Evolutionary conservation across 2,113 vertebrate species (phyloP).

Genomic region (Lynx canadensis): DNA sequence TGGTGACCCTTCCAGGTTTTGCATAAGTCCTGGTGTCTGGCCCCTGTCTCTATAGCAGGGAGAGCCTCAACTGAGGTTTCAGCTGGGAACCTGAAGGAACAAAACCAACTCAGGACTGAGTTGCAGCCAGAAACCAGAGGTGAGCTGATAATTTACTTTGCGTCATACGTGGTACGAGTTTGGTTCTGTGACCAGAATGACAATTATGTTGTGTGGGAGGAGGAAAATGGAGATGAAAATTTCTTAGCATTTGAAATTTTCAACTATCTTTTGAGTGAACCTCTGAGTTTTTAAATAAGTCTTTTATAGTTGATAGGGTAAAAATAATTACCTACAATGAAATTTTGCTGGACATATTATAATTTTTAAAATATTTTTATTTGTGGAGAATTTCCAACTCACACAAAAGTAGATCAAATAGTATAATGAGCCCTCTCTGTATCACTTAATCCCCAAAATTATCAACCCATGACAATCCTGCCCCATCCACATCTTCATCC

Average conservation of each 20-base stretch:
- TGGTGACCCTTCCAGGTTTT: neutral
- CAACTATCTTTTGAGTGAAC: neutral
- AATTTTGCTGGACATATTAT: neutral
- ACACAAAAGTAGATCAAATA: neutral
- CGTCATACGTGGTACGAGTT: neutral
- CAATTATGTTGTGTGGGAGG: slow-evolving; percentile 36
- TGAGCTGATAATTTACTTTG: slow-evolving; percentile 41
- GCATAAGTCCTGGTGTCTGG: neutral
- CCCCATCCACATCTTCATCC: neutral
- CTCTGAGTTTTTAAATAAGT: slow-evolving; percentile 32
- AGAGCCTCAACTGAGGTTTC: neutral
- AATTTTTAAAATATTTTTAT: neutral
- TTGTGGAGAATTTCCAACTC: neutral
- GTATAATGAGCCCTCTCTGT: neutral
- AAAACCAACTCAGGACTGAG: neutral
- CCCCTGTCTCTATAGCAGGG: neutral
- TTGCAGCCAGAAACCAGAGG: neutral
- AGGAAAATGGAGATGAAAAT: slow-evolving; percentile 8
- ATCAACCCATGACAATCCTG: neutral
- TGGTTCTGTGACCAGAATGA: slow-evolving; percentile 29
- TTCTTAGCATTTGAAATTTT: slow-evolving; percentile 53
- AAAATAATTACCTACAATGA: slow-evolving; percentile 33
- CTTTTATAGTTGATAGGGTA: slow-evolving; percentile 19
- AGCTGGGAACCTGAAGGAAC: neutral
- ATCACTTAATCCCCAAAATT: neutral